Evolutionary conservation across 2,888 invertebrate genomes (phyloP).

Genomic region (Drosophila barbarae): DNA sequence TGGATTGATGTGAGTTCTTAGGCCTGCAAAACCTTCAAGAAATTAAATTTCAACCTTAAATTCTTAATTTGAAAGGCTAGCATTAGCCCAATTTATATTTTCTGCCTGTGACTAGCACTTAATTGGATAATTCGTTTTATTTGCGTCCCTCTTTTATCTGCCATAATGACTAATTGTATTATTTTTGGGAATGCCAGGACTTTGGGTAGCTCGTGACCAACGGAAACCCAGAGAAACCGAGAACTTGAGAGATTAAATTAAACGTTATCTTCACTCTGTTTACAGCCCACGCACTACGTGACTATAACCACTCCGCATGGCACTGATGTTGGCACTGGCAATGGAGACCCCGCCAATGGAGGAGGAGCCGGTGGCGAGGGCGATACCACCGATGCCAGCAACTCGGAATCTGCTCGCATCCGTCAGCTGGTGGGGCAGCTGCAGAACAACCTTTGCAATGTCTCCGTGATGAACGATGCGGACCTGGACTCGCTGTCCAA

Average conservation of each 20-base stretch:
- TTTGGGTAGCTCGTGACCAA: not conserved
- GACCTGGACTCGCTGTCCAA: slow-evolving; percentile 91
- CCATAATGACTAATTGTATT: slow-evolving; percentile 35
- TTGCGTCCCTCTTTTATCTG: slow-evolving; percentile 18
- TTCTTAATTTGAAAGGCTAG: not conserved
- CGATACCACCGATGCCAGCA: slow-evolving; percentile 77
- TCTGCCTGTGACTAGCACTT: slow-evolving; percentile 12
- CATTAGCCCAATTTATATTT: not conserved
- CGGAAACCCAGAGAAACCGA: not conserved
- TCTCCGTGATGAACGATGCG: slow-evolving; percentile 90
- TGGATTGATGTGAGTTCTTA: slow-evolving; percentile 82
- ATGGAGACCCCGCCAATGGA: slow-evolving; percentile 37
- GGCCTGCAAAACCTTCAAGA: not conserved
- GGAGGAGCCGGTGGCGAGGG: slow-evolving; percentile 26
- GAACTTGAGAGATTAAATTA: slow-evolving; percentile 16
- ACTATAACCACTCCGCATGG: slow-evolving; percentile 81
- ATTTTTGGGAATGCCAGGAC: slow-evolving; percentile 1
- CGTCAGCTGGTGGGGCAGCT: slow-evolving; percentile 88
- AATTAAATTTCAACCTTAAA: not conserved
- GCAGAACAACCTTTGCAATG: slow-evolving; percentile 90
- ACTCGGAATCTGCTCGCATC: slow-evolving; percentile 81
- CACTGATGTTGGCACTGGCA: slow-evolving; percentile 74
- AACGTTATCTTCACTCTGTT: slow-evolving; percentile 25
- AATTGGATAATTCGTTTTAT: slow-evolving; percentile 32
- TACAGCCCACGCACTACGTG: slow-evolving; percentile 79